Conservation (phyloP, 2,888 invertebrate genomes). For the Bhutanitis thaidina region DNA sequence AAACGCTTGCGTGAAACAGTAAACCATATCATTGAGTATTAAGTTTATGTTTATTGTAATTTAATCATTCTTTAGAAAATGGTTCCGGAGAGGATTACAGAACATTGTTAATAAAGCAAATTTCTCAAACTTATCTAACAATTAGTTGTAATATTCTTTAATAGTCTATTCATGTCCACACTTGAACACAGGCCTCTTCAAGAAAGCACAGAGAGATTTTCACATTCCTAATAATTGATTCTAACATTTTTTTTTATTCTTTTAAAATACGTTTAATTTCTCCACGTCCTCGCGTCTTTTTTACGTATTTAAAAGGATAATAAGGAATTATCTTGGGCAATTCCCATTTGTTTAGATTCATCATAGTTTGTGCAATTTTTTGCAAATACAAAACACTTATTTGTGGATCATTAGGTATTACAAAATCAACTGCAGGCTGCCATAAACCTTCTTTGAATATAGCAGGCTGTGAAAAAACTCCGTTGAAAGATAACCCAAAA, state of each 20-base stretch:
- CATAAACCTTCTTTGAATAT: slow-evolving; percentile 59
- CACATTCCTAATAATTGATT: too few relatives aligned
- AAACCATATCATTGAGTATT: too few relatives aligned
- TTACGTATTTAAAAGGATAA: slow-evolving; percentile 42
- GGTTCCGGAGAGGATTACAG: too few relatives aligned
- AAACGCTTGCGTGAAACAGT: too few relatives aligned
- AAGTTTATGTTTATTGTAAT: too few relatives aligned
- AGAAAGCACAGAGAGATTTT: too few relatives aligned
- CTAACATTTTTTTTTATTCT: not conserved
- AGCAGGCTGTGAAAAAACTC: slow-evolving; percentile 81
- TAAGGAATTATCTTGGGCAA: slow-evolving; percentile 45
- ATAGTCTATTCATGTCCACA: too few relatives aligned
- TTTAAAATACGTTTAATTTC: not conserved
- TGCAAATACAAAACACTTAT: slow-evolving; percentile 55
- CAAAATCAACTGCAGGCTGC: slow-evolving; percentile 59
- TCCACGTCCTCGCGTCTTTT: not conserved
- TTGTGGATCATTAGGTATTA: slow-evolving; percentile 54
- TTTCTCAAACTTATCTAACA: too few relatives aligned
- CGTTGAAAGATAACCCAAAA: slow-evolving; percentile 73
- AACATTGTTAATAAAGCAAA: too few relatives aligned
- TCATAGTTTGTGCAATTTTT: slow-evolving; percentile 45
- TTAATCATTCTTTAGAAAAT: too few relatives aligned
- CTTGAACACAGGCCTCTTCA: too few relatives aligned
- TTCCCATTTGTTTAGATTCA: slow-evolving; percentile 40
- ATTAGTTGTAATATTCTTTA: too few relatives aligned